Base-by-base conservation (phyloP, 2,797 vertebrate species). In the Tapirus indicus region DNA sequence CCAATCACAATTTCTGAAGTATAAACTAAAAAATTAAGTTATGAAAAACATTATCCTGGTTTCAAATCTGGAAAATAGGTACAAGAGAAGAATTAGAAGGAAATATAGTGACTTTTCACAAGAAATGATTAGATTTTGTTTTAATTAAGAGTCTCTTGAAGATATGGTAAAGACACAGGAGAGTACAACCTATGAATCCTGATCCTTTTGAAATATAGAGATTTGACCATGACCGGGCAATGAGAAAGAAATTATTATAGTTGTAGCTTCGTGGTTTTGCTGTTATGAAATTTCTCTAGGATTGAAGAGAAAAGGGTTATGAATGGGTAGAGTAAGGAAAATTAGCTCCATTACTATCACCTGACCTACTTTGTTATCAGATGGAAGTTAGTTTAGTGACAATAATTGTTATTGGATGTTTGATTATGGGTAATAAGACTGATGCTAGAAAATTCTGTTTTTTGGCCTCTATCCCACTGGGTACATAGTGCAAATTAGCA, bases 211-310 rank as follows among this genome's bases (percentile, higher is more conserved):
- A 95, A 89, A 49, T 66, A 20, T 2, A 20, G 21, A 84, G 7
- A 56, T 83, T 93, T 83, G 84, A 52, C 38, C 32, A 0, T 62
- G 27, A 66, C 27, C 68, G 27, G 82, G 23, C 54, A 92, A 4
- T 49, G 49, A 92, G 41, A 56, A 91, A 91, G 66, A 84, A 83
- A 91, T 75, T 27, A 49, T 62, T 90, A 58, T 32, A 72, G 21
- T 52, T 87, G 6, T n/a, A 58, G 27, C 16, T 44, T 84, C 35
- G 10, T 64, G 60, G 56, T 52, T 94, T 97, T 79, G 35, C 64
- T 95, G 79, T 94, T 92, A 85, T 27, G 72, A 85, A 93, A 62
- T 80, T 72, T 79, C 47, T 95, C 10, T 88, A 62, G 8, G 52
- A 47, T 25, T 87, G 54, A 88, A 62, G 60, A 82, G 54, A 93